These are phyloP conservation scores for Elaeidobius kamerunicus DNA, from an alignment of 2,888 invertebrate genomes.

Conservation along the genomic window DNA sequence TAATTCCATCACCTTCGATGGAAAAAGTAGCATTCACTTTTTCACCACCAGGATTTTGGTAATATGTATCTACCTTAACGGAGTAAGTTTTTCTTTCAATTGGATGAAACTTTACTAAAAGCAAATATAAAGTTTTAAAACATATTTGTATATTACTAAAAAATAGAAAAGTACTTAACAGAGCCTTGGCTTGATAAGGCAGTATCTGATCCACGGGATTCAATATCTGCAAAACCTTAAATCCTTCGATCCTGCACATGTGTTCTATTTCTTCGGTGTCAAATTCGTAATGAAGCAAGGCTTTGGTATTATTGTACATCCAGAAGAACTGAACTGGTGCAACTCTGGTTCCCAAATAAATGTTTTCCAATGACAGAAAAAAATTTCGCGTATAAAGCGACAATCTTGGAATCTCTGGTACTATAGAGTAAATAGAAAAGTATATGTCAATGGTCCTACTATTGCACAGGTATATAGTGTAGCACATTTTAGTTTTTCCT, in stretches of 20 bases:
- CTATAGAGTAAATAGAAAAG: slow-evolving; percentile 39
- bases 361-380: slow-evolving; percentile 36
- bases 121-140: no score
- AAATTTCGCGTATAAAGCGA: slow-evolving; percentile 28
- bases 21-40: neutral
- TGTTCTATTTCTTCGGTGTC: slow-evolving; percentile 36
- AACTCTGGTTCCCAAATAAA: slow-evolving; percentile 43
- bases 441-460: slow-evolving; percentile 44
- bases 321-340: slow-evolving; percentile 45
- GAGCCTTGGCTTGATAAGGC: slow-evolving; percentile 38
- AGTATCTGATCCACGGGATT: slow-evolving; percentile 42
- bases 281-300: slow-evolving; percentile 40
- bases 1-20: slow-evolving; percentile 7
- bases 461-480: slow-evolving; percentile 44
- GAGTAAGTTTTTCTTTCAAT: slow-evolving; percentile 43
- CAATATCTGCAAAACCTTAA: slow-evolving; percentile 45
- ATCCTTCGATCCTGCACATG: slow-evolving; percentile 41
- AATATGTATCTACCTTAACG: slow-evolving; percentile 35
- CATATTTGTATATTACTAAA: neutral
- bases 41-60: neutral
- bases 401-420: slow-evolving; percentile 24
- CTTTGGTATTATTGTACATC: slow-evolving; percentile 47
- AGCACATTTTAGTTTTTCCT: slow-evolving; percentile 43
- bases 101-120: slow-evolving; percentile 47
- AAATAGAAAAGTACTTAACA: no score